Base-by-base conservation (phyloP, 1,140 invertebrate species). In the Goniozus legneri region DNA sequence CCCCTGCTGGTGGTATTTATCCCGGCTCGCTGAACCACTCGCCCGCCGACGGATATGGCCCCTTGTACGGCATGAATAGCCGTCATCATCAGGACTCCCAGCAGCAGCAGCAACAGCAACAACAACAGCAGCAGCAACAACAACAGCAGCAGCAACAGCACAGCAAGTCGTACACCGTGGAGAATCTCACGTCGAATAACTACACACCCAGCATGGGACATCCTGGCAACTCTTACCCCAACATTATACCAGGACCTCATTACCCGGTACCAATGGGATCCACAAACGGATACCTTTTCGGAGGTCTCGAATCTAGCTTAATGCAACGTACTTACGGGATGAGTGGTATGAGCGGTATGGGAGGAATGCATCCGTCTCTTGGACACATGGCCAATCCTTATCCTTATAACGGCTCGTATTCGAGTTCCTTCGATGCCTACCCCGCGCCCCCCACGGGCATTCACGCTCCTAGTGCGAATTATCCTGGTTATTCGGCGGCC, bases 131-230 rank as follows among this genome's bases (percentile, higher is more conserved):
- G 27, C 52, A 47, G 3, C 61, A 62, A 1, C 60, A 62, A 1
- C 61, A 68, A 0, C 65, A 73, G 3, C 69, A 71, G 1, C 64
- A 69, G 4, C 69, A 70, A 6, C 68, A 72, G 4, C 72, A 73
- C 48, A 75, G 73, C 49, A 76, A 76, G 40, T 72, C 70, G 0
- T 75, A 76, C 34, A 74, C 74, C 1, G 71, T 76, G 13, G 73
- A 75, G 41, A 75, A 76, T 50, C 60, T 76, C 0, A 69, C 72
- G 4, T 73, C 73, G n/a, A 76, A 71, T 52, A 76, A 74, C 47
- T 73, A 72, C 41, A 73, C 70, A 8, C 70, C 71, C 1, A 73
- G 68, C 42, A 66, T 70, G 52, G 69, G 57, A 30, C 68, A 71
- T 43, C 50, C 68, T 2, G 62, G 67, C 8, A 70, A 70, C 37